These are phyloP conservation scores for Mesitornis unicolor DNA, from an alignment of 2,113 vertebrate genomes.

Conservation along the genomic window DNA sequence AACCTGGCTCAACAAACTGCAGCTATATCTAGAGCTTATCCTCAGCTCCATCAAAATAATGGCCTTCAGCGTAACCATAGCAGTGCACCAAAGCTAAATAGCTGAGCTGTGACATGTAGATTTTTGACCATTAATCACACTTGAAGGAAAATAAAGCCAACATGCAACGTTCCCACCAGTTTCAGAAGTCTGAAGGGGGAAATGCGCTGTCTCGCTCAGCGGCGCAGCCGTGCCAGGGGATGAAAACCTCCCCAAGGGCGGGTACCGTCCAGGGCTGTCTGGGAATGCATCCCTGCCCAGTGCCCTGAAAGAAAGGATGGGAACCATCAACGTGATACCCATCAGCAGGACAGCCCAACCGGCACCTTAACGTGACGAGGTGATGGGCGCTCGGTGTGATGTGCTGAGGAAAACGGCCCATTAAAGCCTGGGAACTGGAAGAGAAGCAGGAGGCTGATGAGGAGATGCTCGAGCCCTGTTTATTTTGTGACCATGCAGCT, in stretches of 20 bases:
- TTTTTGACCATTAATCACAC: slow-evolving; percentile 12
- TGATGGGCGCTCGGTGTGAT: slow-evolving; percentile 4
- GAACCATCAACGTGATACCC: slow-evolving; percentile 13
- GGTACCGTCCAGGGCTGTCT: neutral
- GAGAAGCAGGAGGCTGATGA: neutral
- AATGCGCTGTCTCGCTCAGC: neutral
- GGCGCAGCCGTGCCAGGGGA: too few relatives aligned
- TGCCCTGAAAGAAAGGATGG: slow-evolving; percentile 1
- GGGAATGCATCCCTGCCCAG: slow-evolving; percentile 15
- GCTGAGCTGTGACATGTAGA: neutral
- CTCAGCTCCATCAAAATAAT: neutral
- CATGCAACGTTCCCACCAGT: neutral
- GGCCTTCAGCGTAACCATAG: neutral
- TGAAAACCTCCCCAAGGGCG: neutral
- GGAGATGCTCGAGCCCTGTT: neutral
- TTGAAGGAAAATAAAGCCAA: neutral
- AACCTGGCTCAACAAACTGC: neutral
- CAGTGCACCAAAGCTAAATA: neutral
- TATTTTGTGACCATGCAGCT: neutral
- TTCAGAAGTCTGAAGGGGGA: neutral
- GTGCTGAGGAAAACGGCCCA: slow-evolving; percentile 48
- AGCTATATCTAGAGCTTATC: neutral
- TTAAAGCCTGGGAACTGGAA: neutral
- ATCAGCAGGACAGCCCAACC: neutral
- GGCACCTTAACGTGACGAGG: slow-evolving; percentile 58